Percentiles rank a stretch among this genome's conserved stretches.
These are phyloP conservation scores for Cremastinae sp. DNA, from an alignment of 2,888 invertebrate species.

Conservation along the genomic window DNA sequence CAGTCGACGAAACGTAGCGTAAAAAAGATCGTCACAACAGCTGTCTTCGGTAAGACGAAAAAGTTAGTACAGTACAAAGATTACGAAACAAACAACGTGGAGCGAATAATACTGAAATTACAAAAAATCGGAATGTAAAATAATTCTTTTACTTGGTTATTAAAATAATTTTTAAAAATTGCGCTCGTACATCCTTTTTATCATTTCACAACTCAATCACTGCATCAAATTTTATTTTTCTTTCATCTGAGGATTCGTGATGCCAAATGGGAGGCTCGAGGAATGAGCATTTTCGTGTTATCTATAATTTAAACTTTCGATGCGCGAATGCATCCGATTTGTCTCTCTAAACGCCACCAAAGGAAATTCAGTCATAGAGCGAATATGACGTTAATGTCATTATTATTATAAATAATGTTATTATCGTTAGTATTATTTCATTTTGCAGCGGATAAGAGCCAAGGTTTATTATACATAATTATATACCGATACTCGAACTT, in stretches of 20 bases:
- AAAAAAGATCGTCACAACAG: conserved; percentile 44
- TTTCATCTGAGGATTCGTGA: conserved; percentile 7
- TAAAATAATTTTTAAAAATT: conserved; percentile 6
- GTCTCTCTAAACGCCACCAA: conserved; percentile 25
- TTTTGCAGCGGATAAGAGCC: conserved; percentile 38
- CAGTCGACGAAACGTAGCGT: conserved; percentile 49
- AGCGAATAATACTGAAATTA: conserved; percentile 45
- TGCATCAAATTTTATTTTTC: conserved; percentile 15
- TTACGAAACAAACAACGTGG: conserved; percentile 21
- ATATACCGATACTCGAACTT: conserved; percentile 41
- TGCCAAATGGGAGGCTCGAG: conserved; percentile 21
- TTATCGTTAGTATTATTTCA: conserved; percentile 22
- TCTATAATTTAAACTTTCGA: conserved; percentile 19
- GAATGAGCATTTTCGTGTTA: conserved; percentile 22
- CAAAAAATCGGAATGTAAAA: conserved; percentile 41
- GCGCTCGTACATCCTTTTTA: conserved; percentile 20
- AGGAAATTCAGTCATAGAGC: conserved; percentile 28
- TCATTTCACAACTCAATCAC: conserved; percentile 3
- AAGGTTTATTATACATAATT: conserved; percentile 24
- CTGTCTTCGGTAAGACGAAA: conserved; percentile 28
- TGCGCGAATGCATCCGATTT: conserved; percentile 22
- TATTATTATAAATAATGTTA: conserved; percentile 5
- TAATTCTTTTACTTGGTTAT: background rate
- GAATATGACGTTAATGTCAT: conserved; percentile 16
- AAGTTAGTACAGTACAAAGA: conserved; percentile 24